Percentiles rank a stretch among this genome's conserved stretches.
Conservation (phyloP, 2,888 invertebrate species). For the Plagiodera versicolora region DNA sequence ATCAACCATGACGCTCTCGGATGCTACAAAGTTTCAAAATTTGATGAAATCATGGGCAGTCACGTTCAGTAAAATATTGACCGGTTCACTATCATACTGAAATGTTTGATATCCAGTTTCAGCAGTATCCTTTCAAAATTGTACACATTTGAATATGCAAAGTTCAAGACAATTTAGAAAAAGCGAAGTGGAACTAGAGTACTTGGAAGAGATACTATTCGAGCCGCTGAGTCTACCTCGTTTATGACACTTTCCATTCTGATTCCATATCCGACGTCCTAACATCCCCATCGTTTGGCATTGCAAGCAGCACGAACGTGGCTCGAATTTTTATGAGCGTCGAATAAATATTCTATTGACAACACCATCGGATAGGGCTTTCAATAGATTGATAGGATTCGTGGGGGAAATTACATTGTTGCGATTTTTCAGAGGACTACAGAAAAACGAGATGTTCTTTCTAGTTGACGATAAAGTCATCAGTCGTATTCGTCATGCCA, state of each 20-base stretch:
- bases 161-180: neutral
- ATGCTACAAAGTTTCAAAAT: neutral
- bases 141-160: neutral
- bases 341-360: conserved; percentile 49
- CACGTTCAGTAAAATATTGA: neutral
- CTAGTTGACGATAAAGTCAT: too few species aligned
- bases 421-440: too few species aligned
- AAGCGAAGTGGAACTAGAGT: neutral
- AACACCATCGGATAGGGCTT: conserved; percentile 17
- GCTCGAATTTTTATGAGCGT: conserved; percentile 19
- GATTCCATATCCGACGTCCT: conserved; percentile 44
- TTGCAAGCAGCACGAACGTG: conserved; percentile 50
- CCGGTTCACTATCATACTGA: neutral
- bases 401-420: neutral
- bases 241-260: conserved; percentile 50
- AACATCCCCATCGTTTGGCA: conserved; percentile 47
- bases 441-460: too few species aligned
- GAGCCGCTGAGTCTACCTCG: conserved; percentile 47
- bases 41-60: neutral
- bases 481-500: too few species aligned
- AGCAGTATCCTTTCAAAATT: neutral
- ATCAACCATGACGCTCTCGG: too few species aligned
- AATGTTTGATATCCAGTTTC: neutral
- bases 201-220: conserved; percentile 34
- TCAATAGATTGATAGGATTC: neutral